These are phyloP conservation scores for Willowsia nigromaculata DNA, from an alignment of 2,888 invertebrate species.

Conservation along the genomic window DNA sequence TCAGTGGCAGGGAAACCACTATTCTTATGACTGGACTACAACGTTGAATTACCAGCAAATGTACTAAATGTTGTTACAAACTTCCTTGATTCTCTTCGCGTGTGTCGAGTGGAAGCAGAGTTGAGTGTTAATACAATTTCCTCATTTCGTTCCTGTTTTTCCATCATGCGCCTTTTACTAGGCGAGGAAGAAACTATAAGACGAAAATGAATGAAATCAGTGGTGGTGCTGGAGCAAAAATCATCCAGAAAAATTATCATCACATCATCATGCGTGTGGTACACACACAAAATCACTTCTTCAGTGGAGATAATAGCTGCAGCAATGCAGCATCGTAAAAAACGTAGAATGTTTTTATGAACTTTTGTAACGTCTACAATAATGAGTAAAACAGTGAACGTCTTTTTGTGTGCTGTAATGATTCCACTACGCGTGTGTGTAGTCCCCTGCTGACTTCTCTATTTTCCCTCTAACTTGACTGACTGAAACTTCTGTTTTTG, in stretches of 20 bases:
- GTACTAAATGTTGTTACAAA: not conserved
- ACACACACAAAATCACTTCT: not conserved
- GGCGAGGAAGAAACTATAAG: not conserved
- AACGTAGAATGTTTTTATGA: not conserved
- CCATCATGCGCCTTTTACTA: not conserved
- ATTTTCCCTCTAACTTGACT: constrained; percentile 10
- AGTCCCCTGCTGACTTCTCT: constrained; percentile 27
- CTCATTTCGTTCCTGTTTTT: not conserved
- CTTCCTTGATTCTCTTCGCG: constrained; percentile 24
- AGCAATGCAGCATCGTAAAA: not conserved
- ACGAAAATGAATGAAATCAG: not conserved
- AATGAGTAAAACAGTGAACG: constrained; percentile 33
- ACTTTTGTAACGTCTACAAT: not conserved
- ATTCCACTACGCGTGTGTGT: not conserved
- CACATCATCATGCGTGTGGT: constrained; percentile 20
- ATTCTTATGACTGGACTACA: not conserved
- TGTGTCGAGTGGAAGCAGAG: not conserved
- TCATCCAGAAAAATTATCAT: constrained; percentile 51
- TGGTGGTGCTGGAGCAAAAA: constrained; percentile 2
- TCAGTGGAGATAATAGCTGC: constrained; percentile 1
- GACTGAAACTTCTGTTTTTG: constrained; percentile 16
- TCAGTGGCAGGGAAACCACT: constrained; percentile 14
- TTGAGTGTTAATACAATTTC: constrained; percentile 52
- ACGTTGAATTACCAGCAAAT: constrained; percentile 1
- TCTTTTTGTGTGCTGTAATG: not conserved